Percentiles rank a stretch among this genome's conserved stretches.
Evolutionary conservation across 2,113 vertebrate genomes (phyloP).

Genomic region (Sebastes fasciatus): DNA sequence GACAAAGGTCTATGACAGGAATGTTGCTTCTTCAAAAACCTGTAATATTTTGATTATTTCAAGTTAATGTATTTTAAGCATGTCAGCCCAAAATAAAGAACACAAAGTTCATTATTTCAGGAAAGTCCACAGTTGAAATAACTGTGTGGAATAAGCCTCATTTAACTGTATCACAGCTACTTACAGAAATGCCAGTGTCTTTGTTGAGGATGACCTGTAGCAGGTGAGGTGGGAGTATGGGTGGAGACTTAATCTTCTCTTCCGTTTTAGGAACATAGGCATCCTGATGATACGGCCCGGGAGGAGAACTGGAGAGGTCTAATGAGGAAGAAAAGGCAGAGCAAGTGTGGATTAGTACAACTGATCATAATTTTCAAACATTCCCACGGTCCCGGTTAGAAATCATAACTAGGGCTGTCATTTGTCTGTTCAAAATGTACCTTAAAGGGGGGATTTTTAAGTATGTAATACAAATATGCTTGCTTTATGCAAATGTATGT

Average conservation of each 20-base stretch:
- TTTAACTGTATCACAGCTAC: constrained; percentile 62
- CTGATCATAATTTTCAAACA: background rate
- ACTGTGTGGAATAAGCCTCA: background rate
- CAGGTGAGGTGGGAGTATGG: constrained; percentile 96
- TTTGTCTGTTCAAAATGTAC: no score
- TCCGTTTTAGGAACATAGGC: constrained; percentile 93
- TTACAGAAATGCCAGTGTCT: constrained; percentile 98
- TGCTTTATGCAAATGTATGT: no score
- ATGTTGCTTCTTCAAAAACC: background rate
- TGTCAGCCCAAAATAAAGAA: background rate
- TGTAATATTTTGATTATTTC: background rate
- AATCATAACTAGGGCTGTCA: background rate
- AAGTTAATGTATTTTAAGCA: no score
- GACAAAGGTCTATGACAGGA: background rate
- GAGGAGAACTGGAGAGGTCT: constrained; percentile 98
- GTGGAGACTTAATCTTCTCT: constrained; percentile 93
- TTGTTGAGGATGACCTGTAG: constrained; percentile 99
- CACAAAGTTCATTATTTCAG: background rate
- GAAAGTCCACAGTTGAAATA: background rate
- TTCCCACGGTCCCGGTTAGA: background rate
- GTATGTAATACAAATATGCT: no score
- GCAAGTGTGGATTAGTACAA: background rate
- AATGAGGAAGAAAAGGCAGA: constrained; percentile 16
- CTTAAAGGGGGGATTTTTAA: no score
- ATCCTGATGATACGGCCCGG: constrained; percentile 97